phyloP scores from a whole-genome alignment of 2,113 vertebrate genomes.

The Leucopternis melanops region DNA sequence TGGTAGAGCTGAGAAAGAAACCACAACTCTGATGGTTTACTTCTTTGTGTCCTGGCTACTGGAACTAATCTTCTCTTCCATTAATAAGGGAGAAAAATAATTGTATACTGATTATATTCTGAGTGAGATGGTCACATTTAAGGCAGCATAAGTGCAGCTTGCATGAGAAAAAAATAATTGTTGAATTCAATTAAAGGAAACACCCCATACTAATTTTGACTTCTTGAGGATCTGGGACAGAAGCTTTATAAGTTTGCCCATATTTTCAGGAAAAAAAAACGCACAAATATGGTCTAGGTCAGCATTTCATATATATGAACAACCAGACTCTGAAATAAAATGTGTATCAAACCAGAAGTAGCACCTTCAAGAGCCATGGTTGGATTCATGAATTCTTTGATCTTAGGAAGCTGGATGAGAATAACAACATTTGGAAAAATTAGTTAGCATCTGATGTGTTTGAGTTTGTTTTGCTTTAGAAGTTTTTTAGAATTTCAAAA shows the following conservation, averaged over 20 bases:
- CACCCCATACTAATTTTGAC: background rate
- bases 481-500: background rate
- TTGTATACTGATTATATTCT: background rate
- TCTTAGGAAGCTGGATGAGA: background rate
- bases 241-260: background rate
- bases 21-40: background rate
- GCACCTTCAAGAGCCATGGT: background rate
- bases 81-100: background rate
- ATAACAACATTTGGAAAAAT: background rate
- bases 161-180: background rate
- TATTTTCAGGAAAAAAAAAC: too few species aligned
- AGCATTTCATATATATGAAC: background rate
- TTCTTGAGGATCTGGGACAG: background rate
- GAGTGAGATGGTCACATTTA: background rate
- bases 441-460: background rate
- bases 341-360: background rate
- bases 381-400: background rate
- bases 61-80: background rate
- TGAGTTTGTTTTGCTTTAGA: background rate
- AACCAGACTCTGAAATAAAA: background rate
- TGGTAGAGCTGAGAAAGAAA: background rate
- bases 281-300: background rate
- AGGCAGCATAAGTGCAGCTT: background rate
- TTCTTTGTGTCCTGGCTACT: background rate
- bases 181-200: background rate